Base-by-base conservation (phyloP, 2,797 vertebrate genomes). In the Parauchenoglanis punctatus region DNA sequence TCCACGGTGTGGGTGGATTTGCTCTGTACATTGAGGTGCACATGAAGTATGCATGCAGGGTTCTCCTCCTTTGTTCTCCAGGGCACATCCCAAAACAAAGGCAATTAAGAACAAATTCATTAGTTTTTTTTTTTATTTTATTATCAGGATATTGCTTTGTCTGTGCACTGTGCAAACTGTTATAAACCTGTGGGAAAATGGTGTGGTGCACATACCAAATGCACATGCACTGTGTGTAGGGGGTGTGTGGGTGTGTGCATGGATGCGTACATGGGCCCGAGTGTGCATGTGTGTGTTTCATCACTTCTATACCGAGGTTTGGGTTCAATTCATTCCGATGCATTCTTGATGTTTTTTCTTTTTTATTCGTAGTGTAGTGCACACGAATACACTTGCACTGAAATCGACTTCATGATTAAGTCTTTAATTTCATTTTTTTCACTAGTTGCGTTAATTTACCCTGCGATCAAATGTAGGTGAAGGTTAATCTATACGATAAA, bases 61-160 rank as follows among this genome's bases (percentile, higher is more conserved):
- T 83, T 90, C 81, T 87, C 87, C 81, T 88, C 88, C 91, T 94
- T 94, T 95, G 94, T 95, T 94, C 94, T 92, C 90, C 81, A 85
- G 89, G 87, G 89, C 85, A 87, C 87, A 89, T 86, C 88, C 1
- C 44, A 87, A 91, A 92, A 93, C 93, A 94, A 94, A 95, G 93
- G 91, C 93, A 88, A 87, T 93, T 91, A 89, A 52, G 61, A 89
- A 89, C 86, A 91, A 91, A 93, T 91, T 90, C 92, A 93, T 94
- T 92, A n/a, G 85, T 86, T 93, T 93, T 93, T 89, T 78, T 83
- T 31, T 3, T 46, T 46, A 46, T 46, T 31, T 75, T 13, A 78
- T 58, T 20, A 58, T 58, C 54, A 81, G 23, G 78, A 17, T 10
- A 23, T 91, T 84, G 68, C 88, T 85, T 72, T 86, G 68, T 87